Conservation (phyloP, 2,888 invertebrate genomes). For the Pharmacophagus antenor region DNA sequence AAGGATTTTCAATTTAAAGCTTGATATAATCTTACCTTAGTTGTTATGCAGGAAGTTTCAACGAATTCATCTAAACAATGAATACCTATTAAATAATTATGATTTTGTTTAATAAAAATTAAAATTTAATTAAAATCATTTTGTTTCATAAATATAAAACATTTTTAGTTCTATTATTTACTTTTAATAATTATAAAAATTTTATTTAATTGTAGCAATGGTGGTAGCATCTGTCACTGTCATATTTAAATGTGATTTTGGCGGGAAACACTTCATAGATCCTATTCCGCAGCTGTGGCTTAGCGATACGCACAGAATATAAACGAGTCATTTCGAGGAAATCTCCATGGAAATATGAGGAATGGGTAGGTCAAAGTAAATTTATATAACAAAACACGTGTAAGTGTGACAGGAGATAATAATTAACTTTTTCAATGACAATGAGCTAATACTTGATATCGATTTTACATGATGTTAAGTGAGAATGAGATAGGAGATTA, state of each 20-base stretch:
- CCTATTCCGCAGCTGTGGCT: slow-evolving; percentile 2
- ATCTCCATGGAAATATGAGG: background rate
- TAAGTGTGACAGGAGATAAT: no score
- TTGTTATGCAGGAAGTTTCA: no score
- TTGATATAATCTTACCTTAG: no score
- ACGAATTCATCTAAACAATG: no score
- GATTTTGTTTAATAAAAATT: no score
- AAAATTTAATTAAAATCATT: no score
- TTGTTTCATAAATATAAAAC: background rate
- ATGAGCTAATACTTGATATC: no score
- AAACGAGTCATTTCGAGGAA: background rate
- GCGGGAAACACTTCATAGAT: background rate
- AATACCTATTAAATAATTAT: no score
- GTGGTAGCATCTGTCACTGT: background rate
- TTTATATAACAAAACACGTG: background rate
- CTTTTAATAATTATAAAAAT: background rate
- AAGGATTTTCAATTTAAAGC: no score
- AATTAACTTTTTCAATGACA: no score
- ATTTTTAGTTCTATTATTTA: background rate
- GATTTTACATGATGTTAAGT: no score
- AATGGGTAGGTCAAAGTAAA: background rate
- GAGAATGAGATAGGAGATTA: no score
- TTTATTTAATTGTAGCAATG: background rate
- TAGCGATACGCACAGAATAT: background rate
- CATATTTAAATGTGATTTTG: background rate